Conservation (phyloP, 2,113 vertebrate species). For the Brienomyrus longianalis region DNA sequence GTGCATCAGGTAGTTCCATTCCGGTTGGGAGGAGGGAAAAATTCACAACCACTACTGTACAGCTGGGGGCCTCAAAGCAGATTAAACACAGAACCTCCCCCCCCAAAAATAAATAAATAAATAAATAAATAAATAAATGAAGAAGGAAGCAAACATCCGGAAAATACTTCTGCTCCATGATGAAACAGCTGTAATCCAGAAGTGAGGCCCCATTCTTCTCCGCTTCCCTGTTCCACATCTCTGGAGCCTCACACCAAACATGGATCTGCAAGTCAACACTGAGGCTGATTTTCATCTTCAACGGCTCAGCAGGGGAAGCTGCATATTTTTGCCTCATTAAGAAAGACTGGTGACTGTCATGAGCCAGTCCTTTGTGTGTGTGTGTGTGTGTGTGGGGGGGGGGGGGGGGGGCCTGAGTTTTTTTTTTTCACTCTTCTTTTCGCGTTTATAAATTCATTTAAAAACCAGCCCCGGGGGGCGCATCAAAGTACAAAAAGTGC, state of each 20-base stretch:
- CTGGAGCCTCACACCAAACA: background rate
- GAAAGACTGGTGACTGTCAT: background rate
- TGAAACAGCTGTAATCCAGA: background rate
- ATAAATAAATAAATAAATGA: background rate
- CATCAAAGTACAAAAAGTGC: conserved; percentile 18
- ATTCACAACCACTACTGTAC: background rate
- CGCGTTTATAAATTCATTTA: conserved; percentile 30
- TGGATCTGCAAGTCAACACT: background rate
- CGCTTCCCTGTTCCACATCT: background rate
- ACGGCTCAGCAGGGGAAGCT: background rate
- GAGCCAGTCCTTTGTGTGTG: background rate
- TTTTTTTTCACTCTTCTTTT: conserved; percentile 18
- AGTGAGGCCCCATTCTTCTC: background rate
- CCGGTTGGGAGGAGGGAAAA: background rate
- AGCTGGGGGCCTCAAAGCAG: background rate
- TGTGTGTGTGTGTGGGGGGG: background rate
- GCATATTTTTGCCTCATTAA: conserved; percentile 10
- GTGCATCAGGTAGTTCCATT: background rate
- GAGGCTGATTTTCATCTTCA: background rate
- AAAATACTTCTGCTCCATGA: background rate
- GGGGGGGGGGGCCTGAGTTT: background rate
- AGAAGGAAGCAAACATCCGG: background rate
- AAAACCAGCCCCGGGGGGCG: conserved; percentile 24
- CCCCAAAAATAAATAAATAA: too few species aligned
- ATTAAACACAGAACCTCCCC: background rate